Conservation (phyloP, 2,888 invertebrate genomes). For the Tachina lurida region DNA sequence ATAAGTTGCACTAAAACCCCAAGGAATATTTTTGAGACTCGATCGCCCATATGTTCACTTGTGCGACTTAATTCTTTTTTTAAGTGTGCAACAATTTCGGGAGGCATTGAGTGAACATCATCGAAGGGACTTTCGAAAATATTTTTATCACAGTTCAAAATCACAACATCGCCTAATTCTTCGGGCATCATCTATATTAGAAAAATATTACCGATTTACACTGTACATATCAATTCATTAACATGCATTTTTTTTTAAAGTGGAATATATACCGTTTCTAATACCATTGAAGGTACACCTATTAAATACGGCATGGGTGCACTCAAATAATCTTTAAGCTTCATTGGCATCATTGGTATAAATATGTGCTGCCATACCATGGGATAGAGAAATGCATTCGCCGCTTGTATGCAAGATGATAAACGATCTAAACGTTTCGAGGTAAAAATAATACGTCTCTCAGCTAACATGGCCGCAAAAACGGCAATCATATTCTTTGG, state of each 20-base stretch:
- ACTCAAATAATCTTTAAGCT: slow-evolving; percentile 93
- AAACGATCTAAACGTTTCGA: slow-evolving; percentile 94
- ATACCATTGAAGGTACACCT: slow-evolving; percentile 94
- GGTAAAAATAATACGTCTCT: slow-evolving; percentile 95
- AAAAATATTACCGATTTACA: not conserved
- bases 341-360: slow-evolving; percentile 95
- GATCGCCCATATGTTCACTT: slow-evolving; percentile 92
- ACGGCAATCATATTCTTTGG: slow-evolving; percentile 96
- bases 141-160: slow-evolving; percentile 96
- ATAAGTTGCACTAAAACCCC: slow-evolving; percentile 94
- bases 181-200: slow-evolving; percentile 85
- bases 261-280: slow-evolving; percentile 84
- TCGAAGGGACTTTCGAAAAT: slow-evolving; percentile 93
- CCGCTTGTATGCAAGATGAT: slow-evolving; percentile 96
- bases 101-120: slow-evolving; percentile 94
- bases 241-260: not conserved
- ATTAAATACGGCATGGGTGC: slow-evolving; percentile 99
- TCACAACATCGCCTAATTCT: slow-evolving; percentile 96
- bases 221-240: not conserved
- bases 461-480: slow-evolving; percentile 97
- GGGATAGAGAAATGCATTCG: slow-evolving; percentile 96
- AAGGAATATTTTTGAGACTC: slow-evolving; percentile 95
- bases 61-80: slow-evolving; percentile 82
- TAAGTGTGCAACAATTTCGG: slow-evolving; percentile 89
- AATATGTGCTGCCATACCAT: slow-evolving; percentile 99